Evolutionary conservation across 2,888 invertebrate species (phyloP), one percentile per base, ranked within the genome.

Genomic region (Leptinotarsa rubiginosa): DNA sequence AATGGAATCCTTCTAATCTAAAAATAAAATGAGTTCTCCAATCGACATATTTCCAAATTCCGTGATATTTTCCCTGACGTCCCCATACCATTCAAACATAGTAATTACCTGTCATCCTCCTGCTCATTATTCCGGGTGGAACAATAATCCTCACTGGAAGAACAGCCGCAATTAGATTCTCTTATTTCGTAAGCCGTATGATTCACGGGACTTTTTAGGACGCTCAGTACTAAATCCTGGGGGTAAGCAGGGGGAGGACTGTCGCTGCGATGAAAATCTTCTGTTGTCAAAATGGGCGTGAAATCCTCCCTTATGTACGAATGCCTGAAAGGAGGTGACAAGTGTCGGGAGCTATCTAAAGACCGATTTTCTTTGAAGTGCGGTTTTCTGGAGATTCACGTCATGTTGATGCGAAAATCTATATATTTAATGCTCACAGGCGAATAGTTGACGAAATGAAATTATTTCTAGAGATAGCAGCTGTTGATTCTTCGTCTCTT

Each of bases 151-250:
- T 78, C 78, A 47, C 74, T 74, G 15, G 78, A 70, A n/a, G 77
- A 73, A 52, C 74, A 73, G n/a, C 75, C 77, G 73, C 79, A 80
- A 66, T 72, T 77, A 54, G 80, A 78, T 54, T 80, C 80, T 50
- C 71, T 72, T 52, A 77, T 74, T 62, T 80, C 80, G 65, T 72
- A 82, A 73, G 85, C 85, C 79, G 88, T 85, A 84, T 88, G 88
- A 81, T 88, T 88, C 74, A 91, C 86, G 13, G 91, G 92, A 73
- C 91, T 89, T 83, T 91, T 91, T 73, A 91, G 88, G 54, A 92
- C 91, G 81, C 91, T 91, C 75, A 92, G 87, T 65, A 91, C 90
- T 78, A 92, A 85, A 84, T 91, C 91, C 81, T 91, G 91, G 4
- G 80, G 56, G 71, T 69, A 74, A 59, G 75, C 66, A 7, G 78